Evolutionary conservation across 1,140 invertebrate species (phyloP), one percentile per base, ranked within the genome.

Genomic region (Heliconius himera): DNA sequence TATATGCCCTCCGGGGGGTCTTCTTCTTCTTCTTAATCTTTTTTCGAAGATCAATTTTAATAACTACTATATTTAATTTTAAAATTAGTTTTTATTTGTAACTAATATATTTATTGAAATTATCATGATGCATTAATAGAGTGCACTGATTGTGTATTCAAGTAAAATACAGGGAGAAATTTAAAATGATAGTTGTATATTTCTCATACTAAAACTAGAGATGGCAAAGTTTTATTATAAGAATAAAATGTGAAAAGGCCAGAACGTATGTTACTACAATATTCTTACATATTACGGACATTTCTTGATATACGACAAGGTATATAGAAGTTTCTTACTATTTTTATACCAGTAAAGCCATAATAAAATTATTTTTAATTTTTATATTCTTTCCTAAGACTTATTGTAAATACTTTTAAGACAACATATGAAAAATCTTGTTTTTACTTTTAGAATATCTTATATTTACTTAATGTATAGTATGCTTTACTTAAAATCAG

Each of bases 401-500:
- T 3, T 60, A 60, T 60, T 60, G 9, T 22, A 60, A 60, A 22
- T 11, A 60, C 1, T 9, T 66, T 66, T 4, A 66, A 26, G n/a
- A 16, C 8, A 26, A 66, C 60, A 16, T 22, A 60, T 16, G 22
- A 26, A 1, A 26, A 16, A 16, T 46, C 4, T 29, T 5, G 26
- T 66, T 66, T 26, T 13, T 66, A 16, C 4, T 46, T 16, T 66
- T 29, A 26, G 9, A 29, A 29, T 5, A 29, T 29, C 4, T 66
- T 66, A 22, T 66, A 66, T 66, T 26, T 5, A 13, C n/a, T 26
- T 26, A 26, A 26, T 56, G 20, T 4, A 16, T 66, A 29, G n/a
- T 29, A 66, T 66, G 60, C 26, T 16, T 66, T 29, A 66, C 13
- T 11, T 66, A 11, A 89, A 86, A 87, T 87, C 82, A 83, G 78